Conservation (phyloP, 2,113 vertebrate species). For the Phylloscopus whistleri region DNA sequence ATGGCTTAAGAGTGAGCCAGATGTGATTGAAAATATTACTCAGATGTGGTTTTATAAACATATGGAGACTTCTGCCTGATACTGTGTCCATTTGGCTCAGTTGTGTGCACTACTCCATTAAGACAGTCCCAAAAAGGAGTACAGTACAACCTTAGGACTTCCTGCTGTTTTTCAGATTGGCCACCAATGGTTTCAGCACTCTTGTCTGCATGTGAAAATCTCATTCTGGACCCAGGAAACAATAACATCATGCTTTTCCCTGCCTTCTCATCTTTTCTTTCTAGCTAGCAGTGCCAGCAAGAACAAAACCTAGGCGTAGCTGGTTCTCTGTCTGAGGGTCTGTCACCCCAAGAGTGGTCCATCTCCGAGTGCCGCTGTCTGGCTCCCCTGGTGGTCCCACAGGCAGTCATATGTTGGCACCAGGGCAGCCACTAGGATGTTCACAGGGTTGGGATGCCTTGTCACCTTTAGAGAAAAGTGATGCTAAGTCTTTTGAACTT, state of each 20-base stretch:
- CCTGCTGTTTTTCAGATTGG: neutral
- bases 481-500: neutral
- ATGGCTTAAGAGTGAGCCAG: neutral
- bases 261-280: neutral
- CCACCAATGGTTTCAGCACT: neutral
- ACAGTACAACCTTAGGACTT: fast-evolving
- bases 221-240: neutral
- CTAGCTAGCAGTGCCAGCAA: neutral
- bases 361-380: neutral
- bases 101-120: neutral
- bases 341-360: fast-evolving
- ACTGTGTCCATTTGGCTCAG: neutral
- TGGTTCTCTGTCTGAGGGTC: neutral
- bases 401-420: neutral
- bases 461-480: neutral
- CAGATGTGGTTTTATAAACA: neutral
- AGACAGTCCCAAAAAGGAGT: neutral
- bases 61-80: neutral
- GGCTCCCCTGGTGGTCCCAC: neutral
- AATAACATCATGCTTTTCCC: neutral
- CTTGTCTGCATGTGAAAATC: neutral
- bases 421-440: neutral
- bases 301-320: neutral
- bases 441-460: neutral
- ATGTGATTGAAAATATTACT: neutral